A percentile compares a stretch with the other conserved stretches of the same genome.
Evolutionary conservation across 2,888 invertebrate species (phyloP).

Genomic region (Scaptomyza caliginosa): DNA sequence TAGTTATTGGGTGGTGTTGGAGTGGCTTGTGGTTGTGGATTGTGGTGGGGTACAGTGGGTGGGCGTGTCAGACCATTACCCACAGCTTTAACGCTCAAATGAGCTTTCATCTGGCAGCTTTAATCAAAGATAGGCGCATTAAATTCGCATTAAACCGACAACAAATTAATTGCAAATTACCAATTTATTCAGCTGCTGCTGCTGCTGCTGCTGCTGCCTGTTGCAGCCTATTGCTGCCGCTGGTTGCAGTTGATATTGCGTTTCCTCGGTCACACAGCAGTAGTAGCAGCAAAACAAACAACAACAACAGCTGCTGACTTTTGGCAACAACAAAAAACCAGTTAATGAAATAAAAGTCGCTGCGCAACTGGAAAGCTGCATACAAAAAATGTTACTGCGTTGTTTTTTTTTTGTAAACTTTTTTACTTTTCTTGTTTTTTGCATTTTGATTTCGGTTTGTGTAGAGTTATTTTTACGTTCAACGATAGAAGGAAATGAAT

Average conservation of each 20-base stretch:
- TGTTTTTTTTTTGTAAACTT: conserved; percentile 20
- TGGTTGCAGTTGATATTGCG: conserved; percentile 23
- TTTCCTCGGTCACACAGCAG: conserved; percentile 65
- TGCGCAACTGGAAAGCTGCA: conserved; percentile 63
- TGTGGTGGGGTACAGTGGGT: neutral
- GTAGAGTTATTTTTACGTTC: conserved; percentile 54
- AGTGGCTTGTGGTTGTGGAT: neutral
- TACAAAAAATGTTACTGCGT: conserved; percentile 27
- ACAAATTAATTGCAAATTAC: conserved; percentile 73
- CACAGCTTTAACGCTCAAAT: conserved; percentile 52
- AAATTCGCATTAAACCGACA: conserved; percentile 66
- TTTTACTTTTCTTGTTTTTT: neutral
- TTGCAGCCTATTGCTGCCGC: too few relatives aligned
- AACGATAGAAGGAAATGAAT: conserved; percentile 78
- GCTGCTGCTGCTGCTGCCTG: conserved; percentile 11
- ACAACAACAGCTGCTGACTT: conserved; percentile 48
- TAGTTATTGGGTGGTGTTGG: neutral
- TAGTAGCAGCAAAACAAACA: conserved; percentile 19
- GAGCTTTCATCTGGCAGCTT: conserved; percentile 56
- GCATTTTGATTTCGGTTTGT: neutral
- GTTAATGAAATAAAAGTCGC: conserved; percentile 54
- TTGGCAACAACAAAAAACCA: conserved; percentile 60
- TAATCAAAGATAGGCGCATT: conserved; percentile 66
- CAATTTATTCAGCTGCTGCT: conserved; percentile 49
- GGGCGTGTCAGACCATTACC: conserved; percentile 45